Evolutionary conservation across 2,797 vertebrate genomes (phyloP).

Genomic region (Catharus ustulatus): DNA sequence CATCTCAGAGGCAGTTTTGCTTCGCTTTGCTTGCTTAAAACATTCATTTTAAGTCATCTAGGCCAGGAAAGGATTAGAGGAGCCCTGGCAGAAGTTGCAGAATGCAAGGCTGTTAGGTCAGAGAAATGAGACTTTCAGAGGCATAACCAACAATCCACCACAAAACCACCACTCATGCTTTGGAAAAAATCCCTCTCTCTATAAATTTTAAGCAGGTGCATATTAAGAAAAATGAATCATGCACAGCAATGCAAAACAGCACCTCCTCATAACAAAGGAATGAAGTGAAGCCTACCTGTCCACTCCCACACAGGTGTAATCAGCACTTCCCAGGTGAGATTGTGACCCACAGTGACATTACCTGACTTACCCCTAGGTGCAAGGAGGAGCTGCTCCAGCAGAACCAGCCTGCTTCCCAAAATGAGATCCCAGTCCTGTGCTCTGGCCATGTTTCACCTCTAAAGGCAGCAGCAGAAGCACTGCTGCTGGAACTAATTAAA

Average conservation of each 20-base stretch:
- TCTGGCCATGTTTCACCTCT: not conserved
- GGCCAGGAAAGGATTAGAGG: slow-evolving; percentile 61
- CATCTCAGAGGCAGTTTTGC: slow-evolving; percentile 29
- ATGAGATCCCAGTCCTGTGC: not conserved
- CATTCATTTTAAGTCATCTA: slow-evolving; percentile 53
- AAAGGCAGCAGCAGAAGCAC: not conserved
- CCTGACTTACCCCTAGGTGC: not conserved
- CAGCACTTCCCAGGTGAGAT: not conserved
- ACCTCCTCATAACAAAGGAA: not conserved
- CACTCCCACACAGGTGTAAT: not conserved
- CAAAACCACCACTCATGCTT: not conserved
- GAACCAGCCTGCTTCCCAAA: not conserved
- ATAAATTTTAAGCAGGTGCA: not conserved
- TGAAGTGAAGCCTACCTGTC: not conserved
- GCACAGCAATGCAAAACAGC: not conserved
- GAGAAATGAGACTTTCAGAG: slow-evolving; percentile 29
- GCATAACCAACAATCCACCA: slow-evolving; percentile 22
- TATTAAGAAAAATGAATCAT: not conserved
- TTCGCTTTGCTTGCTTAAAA: slow-evolving; percentile 43
- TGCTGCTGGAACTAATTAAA: slow-evolving; percentile 53
- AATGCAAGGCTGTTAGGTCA: slow-evolving; percentile 13
- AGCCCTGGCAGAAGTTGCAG: slow-evolving; percentile 40
- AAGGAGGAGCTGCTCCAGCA: not conserved
- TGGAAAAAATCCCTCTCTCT: not conserved
- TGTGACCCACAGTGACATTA: not conserved